A percentile compares a stretch with the other conserved stretches of the same genome.
These are phyloP conservation scores for Chloroceryle amazona DNA, from an alignment of 2,797 vertebrate genomes.

Conservation along the genomic window DNA sequence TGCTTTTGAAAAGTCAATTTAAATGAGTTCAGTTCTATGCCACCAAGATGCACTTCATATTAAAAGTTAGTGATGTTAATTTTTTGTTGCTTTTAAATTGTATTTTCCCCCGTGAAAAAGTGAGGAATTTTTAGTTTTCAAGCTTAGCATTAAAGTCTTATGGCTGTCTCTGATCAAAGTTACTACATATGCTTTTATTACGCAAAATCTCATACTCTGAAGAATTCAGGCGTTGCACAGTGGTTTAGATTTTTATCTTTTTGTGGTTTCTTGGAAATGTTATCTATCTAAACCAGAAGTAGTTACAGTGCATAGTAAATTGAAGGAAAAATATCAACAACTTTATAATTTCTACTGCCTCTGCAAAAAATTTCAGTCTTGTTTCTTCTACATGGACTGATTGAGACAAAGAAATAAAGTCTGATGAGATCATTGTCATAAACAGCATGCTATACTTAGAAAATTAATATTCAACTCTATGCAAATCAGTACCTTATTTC, in stretches of 20 bases:
- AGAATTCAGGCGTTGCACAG: background rate
- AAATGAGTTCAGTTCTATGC: background rate
- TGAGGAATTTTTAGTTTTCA: background rate
- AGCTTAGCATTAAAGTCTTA: background rate
- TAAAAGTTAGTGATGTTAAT: background rate
- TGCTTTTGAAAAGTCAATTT: background rate
- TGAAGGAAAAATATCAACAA: conserved; percentile 12
- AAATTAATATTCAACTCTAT: conserved; percentile 38
- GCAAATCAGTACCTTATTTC: background rate
- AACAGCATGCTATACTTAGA: background rate
- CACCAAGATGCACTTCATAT: background rate
- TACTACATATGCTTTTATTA: background rate
- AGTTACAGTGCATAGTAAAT: background rate
- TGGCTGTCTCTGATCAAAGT: background rate
- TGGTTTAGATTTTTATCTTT: conserved; percentile 9
- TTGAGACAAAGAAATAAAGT: conserved; percentile 13
- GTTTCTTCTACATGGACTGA: conserved; percentile 46
- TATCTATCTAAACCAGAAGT: conserved; percentile 1
- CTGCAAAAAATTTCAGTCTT: background rate
- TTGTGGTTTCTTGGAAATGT: background rate
- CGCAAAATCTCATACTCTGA: background rate
- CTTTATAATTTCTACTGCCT: background rate
- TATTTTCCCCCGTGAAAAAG: background rate
- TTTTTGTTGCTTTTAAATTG: background rate
- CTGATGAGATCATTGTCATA: conserved; percentile 20